Evolutionary conservation across 2,888 invertebrate species (phyloP).

Genomic region (Aspidiotus rigidus): DNA sequence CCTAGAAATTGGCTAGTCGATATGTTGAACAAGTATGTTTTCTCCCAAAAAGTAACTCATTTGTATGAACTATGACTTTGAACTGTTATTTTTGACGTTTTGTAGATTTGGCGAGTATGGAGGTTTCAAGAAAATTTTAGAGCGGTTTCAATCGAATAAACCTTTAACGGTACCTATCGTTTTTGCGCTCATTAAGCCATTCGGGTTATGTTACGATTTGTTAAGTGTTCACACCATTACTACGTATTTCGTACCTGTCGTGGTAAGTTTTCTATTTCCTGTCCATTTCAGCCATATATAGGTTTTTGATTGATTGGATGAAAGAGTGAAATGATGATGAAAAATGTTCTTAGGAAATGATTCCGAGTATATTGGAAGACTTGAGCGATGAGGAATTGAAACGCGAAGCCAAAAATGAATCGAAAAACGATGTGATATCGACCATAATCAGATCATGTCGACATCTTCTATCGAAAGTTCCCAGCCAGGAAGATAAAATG

Average conservation of each 20-base stretch:
- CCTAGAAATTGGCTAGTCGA: slow-evolving; percentile 94
- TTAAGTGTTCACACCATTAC: slow-evolving; percentile 81
- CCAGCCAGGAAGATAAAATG: slow-evolving; percentile 70
- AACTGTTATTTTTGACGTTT: slow-evolving; percentile 25
- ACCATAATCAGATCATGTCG: slow-evolving; percentile 88
- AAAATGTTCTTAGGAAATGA: slow-evolving; percentile 56
- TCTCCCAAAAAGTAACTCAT: not conserved
- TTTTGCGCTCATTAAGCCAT: slow-evolving; percentile 74
- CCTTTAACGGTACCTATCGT: slow-evolving; percentile 66
- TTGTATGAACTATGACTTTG: not conserved
- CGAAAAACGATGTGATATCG: slow-evolving; percentile 91
- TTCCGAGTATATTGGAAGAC: slow-evolving; percentile 77
- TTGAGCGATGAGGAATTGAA: slow-evolving; percentile 92
- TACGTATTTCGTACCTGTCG: slow-evolving; percentile 83
- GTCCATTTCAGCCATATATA: slow-evolving; percentile 1
- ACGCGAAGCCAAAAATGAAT: slow-evolving; percentile 88
- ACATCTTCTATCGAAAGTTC: slow-evolving; percentile 74
- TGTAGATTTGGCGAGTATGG: slow-evolving; percentile 73
- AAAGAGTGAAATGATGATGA: not conserved
- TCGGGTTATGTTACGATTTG: slow-evolving; percentile 85
- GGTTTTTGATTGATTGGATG: not conserved
- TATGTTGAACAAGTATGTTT: slow-evolving; percentile 68
- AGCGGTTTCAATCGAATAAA: slow-evolving; percentile 68
- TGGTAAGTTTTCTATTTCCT: slow-evolving; percentile 52
- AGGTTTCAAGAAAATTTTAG: slow-evolving; percentile 77